Evolutionary conservation across 2,113 vertebrate genomes (phyloP).

Genomic region (Parus major): DNA sequence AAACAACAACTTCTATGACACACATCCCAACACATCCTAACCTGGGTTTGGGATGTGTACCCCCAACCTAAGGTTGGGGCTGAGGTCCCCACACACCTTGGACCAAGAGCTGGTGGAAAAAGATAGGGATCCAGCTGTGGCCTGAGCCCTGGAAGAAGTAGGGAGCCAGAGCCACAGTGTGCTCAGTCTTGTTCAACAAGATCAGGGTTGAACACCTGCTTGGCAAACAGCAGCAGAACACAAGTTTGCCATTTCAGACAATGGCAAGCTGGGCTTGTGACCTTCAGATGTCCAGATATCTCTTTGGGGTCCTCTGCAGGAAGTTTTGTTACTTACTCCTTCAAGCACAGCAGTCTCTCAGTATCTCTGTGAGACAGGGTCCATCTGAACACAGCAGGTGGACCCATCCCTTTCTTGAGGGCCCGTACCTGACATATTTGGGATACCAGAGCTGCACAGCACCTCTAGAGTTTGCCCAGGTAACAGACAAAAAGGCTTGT

Average conservation of each 20-base stretch:
- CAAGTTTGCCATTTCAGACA: neutral
- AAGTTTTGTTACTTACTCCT: neutral
- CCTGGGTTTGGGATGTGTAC: neutral
- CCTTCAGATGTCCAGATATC: neutral
- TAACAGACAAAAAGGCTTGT: neutral
- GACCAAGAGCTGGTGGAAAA: neutral
- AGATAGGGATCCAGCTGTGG: fast-evolving
- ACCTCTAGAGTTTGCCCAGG: neutral
- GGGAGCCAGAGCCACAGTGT: neutral
- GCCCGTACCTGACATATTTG: fast-evolving
- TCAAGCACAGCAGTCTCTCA: neutral
- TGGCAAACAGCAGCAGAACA: neutral
- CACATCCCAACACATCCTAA: neutral
- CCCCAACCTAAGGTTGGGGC: neutral
- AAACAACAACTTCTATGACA: neutral
- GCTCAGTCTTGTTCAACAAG: neutral
- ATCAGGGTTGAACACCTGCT: neutral
- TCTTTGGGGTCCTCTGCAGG: neutral
- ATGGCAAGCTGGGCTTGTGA: neutral
- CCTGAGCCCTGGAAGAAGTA: neutral
- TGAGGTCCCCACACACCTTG: neutral
- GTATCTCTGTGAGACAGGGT: no score
- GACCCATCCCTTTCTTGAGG: neutral
- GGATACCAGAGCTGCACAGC: neutral
- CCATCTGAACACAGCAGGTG: neutral